These are phyloP conservation scores for Axea sp. DNA, from an alignment of 2,888 invertebrate genomes.

Conservation along the genomic window DNA sequence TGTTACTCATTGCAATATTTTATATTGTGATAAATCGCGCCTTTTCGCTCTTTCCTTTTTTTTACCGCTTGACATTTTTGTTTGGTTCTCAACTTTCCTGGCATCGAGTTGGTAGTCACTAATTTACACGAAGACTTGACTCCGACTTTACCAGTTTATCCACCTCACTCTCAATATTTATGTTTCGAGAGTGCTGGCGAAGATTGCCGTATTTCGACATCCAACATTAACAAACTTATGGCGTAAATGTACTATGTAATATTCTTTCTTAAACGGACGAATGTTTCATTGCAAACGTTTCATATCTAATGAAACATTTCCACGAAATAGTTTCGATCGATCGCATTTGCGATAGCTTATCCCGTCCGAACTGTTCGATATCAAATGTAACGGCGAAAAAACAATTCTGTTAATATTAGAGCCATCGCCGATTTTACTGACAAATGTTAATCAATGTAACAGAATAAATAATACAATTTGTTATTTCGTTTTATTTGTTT, in stretches of 20 bases:
- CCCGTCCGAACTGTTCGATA: too few relatives aligned
- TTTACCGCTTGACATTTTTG: slow-evolving; percentile 43
- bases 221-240: slow-evolving; percentile 42
- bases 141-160: slow-evolving; percentile 53
- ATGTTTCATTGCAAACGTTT: slow-evolving; percentile 4
- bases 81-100: slow-evolving; percentile 43
- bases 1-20: slow-evolving; percentile 16
- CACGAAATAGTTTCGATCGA: too few relatives aligned
- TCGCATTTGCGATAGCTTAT: too few relatives aligned
- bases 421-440: too few relatives aligned
- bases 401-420: too few relatives aligned
- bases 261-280: slow-evolving; percentile 31
- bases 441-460: too few relatives aligned
- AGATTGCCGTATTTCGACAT: slow-evolving; percentile 46
- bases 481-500: too few relatives aligned
- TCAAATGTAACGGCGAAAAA: too few relatives aligned
- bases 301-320: not conserved
- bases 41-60: not conserved
- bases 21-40: slow-evolving; percentile 26
- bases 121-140: slow-evolving; percentile 47
- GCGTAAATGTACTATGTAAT: slow-evolving; percentile 33
- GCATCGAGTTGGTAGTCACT: slow-evolving; percentile 43
- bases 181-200: slow-evolving; percentile 49
- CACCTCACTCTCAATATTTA: slow-evolving; percentile 51
- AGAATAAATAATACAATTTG: too few relatives aligned